Base-by-base conservation (phyloP, 64 coral and sea anemone genomes). In the Montipora capricornis region DNA sequence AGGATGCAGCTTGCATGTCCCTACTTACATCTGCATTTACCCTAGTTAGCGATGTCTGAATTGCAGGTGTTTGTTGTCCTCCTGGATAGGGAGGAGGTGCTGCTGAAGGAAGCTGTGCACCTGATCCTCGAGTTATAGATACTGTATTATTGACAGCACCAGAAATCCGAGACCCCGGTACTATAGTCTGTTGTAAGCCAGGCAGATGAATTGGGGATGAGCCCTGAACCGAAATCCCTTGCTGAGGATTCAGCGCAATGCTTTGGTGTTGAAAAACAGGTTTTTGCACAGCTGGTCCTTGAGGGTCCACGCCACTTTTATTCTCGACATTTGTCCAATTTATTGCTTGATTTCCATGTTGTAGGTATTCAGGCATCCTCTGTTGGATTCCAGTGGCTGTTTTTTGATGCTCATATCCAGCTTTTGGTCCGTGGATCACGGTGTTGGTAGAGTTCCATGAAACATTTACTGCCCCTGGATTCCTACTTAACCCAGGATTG, bases 231-330 rank as follows among this genome's bases (percentile, higher is more conserved):
- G 66, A 1, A 49, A 49, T 49, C 62, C 67, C 47, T 86, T 49
- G 82, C 66, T 71, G 82, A n/a, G 62, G 17, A 19, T 47, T 70
- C 2, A 62, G 17, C 80, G 45, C 24, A 66, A 67, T 83, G 67
- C 67, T 83, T 71, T 71, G 82, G 50, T 85, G 82, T 50, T 68
- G 82, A 86, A 86, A 69, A 49, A 11, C 10, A 69, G 44, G 17
- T 50, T 86, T 73, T 48, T 86, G 82, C 10, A 12, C 8, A 20
- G 45, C 16, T 16, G 82, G 4, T 49, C 15, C 44, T 14, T 69
- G 62, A 86, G 47, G n/a, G 2, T 82, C 76, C 47, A n/a, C 6
- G 15, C 76, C 46, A 16, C 76, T 82, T 7, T 45, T 66, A 46
- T 62, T 82, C 2, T 82, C 58, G 8, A 64, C 13, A 15, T 14